Base-by-base conservation (phyloP, 2,888 invertebrate species). In the Orthosia gracilis region DNA sequence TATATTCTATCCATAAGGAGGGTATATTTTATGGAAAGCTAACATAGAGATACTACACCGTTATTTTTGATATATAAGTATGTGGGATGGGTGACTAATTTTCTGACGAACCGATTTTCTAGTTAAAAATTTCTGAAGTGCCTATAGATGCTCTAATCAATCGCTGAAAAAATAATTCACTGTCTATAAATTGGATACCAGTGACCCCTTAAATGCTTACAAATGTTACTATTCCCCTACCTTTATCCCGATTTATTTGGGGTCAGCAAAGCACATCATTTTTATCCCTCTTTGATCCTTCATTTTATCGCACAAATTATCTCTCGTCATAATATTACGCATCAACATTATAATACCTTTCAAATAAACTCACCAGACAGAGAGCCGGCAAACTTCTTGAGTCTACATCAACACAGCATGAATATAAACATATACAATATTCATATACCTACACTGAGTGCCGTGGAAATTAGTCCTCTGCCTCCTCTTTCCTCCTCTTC, bases 391-490 rank as follows among this genome's bases (percentile, higher is more conserved):
- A 75, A 76, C 52, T 69, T 65, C 26, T 26, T 40, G 9, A 26
- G 23, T 55, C 18, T 80, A 76, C 64, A 55, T 72, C n/a, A 79
- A 63, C 49, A 54, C 13, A 3, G 0, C 54, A 75, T n/a, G 58
- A 77, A 31, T 58, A 69, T 52, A 61, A 62, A 72, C 54, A 63
- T 21, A 65, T 62, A 55, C 65, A 76, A 49, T 69, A 81, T 70
- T 70, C 49, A 68, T 49, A 23, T 12, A n/a, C n/a, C n/a, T n/a
- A 54, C 49, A 68, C 47, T 12, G 21, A 72, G 47, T 50, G 55
- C 69, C 15, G 49, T 13, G 47, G 23, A 70, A 73, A 18, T 64
- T 57, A 2, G 11, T 47, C 47, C 50, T 64, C 23, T n/a, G 23
- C 23, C 11, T 21, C 11, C 2, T 18, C 45, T n/a, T 17, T 21